A percentile compares a stretch with the other conserved stretches of the same genome.
Conservation (phyloP, 2,888 invertebrate genomes). For the Cryptus armator region DNA sequence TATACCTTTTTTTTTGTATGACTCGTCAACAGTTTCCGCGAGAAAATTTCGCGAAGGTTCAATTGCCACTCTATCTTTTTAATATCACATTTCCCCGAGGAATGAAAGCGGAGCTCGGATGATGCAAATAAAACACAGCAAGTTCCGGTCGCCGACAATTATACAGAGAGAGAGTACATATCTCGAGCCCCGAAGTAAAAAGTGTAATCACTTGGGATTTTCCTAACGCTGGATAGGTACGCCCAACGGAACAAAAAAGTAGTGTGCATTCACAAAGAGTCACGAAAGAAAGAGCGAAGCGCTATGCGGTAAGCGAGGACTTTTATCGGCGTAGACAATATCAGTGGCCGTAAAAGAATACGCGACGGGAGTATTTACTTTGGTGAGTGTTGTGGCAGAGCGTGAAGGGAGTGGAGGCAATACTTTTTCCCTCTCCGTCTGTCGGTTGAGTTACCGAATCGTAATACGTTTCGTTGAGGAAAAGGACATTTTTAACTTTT, state of each 20-base stretch:
- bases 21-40: neutral
- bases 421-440: conserved; percentile 9
- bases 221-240: neutral
- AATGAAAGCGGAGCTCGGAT: neutral
- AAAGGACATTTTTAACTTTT: conserved; percentile 11
- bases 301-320: conserved; percentile 22
- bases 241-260: conserved; percentile 36
- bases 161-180: conserved; percentile 17
- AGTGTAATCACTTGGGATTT: conserved; percentile 61
- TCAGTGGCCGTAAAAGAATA: conserved; percentile 41
- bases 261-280: conserved; percentile 36
- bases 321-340: conserved; percentile 59
- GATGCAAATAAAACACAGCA: conserved; percentile 22
- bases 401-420: neutral
- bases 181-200: conserved; percentile 42
- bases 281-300: conserved; percentile 6
- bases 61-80: neutral
- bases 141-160: neutral
- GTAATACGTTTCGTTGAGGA: conserved; percentile 9
- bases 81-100: neutral
- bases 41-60: neutral
- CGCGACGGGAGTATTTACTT: conserved; percentile 30
- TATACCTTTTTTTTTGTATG: neutral
- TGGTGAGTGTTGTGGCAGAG: conserved; percentile 4
- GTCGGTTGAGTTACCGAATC: conserved; percentile 23